These are phyloP conservation scores for Gymnothorax reevesii DNA, from an alignment of 2,797 vertebrate species.

Conservation along the genomic window DNA sequence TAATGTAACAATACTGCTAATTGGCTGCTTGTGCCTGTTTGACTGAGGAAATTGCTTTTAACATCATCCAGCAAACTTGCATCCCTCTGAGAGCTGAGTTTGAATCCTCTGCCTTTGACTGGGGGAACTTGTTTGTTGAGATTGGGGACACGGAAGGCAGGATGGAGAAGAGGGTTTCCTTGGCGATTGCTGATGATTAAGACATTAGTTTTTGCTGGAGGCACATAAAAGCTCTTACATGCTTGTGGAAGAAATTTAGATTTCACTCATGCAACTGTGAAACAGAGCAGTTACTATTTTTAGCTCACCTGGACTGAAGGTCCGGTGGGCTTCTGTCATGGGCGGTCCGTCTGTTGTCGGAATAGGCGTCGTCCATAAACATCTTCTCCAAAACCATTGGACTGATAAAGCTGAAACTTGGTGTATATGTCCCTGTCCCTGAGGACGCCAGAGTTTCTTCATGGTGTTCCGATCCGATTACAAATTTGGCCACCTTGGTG, in stretches of 20 bases:
- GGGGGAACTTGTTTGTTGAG: conserved; percentile 1
- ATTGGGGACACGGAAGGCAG: conserved; percentile 11
- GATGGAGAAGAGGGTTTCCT: conserved; percentile 35
- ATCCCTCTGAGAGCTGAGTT: background rate
- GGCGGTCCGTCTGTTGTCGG: no score
- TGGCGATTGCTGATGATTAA: conserved; percentile 38
- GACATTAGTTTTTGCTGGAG: conserved; percentile 15
- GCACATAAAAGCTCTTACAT: background rate
- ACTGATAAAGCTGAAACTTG: no score
- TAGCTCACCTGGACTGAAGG: background rate
- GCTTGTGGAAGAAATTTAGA: background rate
- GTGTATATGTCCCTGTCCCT: no score
- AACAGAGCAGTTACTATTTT: background rate
- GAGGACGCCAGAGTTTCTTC: no score
- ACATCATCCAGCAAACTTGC: background rate
- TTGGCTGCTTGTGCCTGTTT: background rate
- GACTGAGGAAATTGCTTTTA: background rate
- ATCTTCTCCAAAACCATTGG: no score
- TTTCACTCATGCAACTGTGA: background rate
- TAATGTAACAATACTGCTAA: background rate
- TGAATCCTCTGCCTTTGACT: background rate
- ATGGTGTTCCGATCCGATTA: no score
- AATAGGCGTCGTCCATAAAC: no score
- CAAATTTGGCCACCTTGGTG: no score
- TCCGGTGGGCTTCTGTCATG: no score